phyloP scores from a whole-genome alignment of 2,113 vertebrate species.

The Athene cunicularia region DNA sequence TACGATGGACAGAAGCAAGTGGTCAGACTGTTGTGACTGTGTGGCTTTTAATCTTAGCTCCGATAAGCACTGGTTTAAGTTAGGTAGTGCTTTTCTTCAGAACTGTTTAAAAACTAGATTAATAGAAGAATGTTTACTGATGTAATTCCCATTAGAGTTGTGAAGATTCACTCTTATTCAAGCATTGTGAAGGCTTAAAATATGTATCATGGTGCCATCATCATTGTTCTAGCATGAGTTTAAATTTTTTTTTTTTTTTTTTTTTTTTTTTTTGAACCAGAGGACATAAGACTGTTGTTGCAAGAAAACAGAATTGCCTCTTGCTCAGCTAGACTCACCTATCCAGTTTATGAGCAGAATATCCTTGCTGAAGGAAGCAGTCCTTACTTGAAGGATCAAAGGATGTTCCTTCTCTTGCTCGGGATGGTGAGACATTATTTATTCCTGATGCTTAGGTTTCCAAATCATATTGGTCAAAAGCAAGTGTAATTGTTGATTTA shows the following conservation, averaged over 20 bases:
- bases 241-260: accelerated
- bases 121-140: not conserved
- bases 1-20: not conserved
- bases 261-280: not conserved
- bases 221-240: not conserved
- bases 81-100: not conserved
- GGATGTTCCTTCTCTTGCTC: not conserved
- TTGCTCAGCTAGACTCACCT: not conserved
- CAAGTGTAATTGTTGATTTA: not conserved
- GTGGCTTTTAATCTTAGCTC: not conserved
- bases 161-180: not conserved
- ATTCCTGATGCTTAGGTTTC: not conserved
- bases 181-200: not conserved
- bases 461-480: not conserved
- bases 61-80: not conserved
- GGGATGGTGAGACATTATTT: not conserved
- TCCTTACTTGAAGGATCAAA: not conserved
- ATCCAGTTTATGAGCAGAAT: not conserved
- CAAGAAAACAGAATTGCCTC: not conserved
- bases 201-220: not conserved
- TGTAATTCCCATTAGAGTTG: not conserved
- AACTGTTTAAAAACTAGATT: not conserved
- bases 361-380: not conserved
- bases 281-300: not conserved
- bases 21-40: not conserved